phyloP scores from a whole-genome alignment of 2,888 invertebrate species.

The Allophyes oxyacanthae region DNA sequence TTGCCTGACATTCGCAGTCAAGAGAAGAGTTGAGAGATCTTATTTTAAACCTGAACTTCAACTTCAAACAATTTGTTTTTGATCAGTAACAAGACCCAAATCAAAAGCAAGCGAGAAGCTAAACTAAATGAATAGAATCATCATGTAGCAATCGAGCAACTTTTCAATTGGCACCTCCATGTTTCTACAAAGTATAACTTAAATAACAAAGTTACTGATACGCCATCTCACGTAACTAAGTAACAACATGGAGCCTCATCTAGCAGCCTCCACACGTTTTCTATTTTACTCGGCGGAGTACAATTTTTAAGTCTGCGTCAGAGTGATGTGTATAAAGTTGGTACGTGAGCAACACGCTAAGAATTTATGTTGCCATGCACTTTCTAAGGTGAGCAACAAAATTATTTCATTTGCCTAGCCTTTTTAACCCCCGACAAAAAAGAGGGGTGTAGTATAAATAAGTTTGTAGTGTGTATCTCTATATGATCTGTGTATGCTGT shows the following conservation, averaged over 20 bases:
- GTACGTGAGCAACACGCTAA: conserved; percentile 56
- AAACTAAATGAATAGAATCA: conserved; percentile 21
- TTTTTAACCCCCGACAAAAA: too few relatives aligned
- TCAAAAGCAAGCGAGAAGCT: neutral
- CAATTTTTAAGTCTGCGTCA: conserved; percentile 70
- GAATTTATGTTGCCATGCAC: conserved; percentile 47
- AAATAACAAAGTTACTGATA: conserved; percentile 55
- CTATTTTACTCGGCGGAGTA: conserved; percentile 68
- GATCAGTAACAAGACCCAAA: neutral
- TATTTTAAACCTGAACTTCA: too few relatives aligned
- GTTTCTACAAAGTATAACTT: conserved; percentile 41
- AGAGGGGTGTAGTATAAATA: too few relatives aligned
- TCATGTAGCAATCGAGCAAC: conserved; percentile 25
- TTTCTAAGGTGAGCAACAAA: conserved; percentile 22
- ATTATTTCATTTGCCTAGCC: conserved; percentile 25
- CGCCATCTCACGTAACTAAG: conserved; percentile 50
- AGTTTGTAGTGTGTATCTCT: too few relatives aligned
- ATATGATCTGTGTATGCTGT: too few relatives aligned
- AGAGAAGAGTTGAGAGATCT: too few relatives aligned
- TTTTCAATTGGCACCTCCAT: conserved; percentile 35
- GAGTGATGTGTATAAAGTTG: conserved; percentile 68
- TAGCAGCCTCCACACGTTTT: conserved; percentile 65
- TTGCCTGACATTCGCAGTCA: too few relatives aligned
- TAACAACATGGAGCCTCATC: conserved; percentile 47
- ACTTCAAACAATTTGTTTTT: too few relatives aligned